Evolutionary conservation across 2,797 vertebrate genomes (phyloP).

Genomic region (Morus bassanus): DNA sequence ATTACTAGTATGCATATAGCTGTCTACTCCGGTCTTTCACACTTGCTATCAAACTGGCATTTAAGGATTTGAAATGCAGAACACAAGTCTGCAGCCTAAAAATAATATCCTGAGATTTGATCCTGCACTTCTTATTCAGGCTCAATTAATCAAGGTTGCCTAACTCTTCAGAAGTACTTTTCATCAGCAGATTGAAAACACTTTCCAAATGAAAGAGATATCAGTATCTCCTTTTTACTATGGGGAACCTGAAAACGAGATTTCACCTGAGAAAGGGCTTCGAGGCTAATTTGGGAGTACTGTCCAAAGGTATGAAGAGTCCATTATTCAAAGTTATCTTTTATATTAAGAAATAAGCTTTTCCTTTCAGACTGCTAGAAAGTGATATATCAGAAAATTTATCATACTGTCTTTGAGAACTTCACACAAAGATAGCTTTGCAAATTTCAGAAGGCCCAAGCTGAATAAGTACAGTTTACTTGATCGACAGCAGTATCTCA

Average conservation of each 20-base stretch:
- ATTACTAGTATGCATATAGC: background rate
- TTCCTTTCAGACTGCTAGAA: background rate
- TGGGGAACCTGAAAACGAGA: background rate
- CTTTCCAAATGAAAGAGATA: background rate
- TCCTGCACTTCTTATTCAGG: slow-evolving; percentile 25
- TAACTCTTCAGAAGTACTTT: slow-evolving; percentile 42
- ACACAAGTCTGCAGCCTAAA: slow-evolving; percentile 24
- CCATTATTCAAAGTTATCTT: slow-evolving; percentile 61
- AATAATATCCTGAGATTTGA: slow-evolving; percentile 41
- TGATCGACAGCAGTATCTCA: background rate
- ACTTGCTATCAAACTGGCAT: background rate
- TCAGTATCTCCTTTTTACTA: background rate
- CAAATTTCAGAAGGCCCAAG: background rate
- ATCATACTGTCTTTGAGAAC: background rate
- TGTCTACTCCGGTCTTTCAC: background rate
- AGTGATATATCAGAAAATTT: background rate
- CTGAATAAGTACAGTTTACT: background rate
- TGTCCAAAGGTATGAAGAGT: slow-evolving; percentile 48
- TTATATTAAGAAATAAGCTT: slow-evolving; percentile 16
- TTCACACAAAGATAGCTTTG: background rate
- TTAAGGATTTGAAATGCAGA: slow-evolving; percentile 26
- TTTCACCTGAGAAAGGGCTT: background rate
- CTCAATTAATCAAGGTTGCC: slow-evolving; percentile 55
- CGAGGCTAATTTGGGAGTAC: slow-evolving; percentile 13
- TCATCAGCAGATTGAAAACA: slow-evolving; percentile 21